These are phyloP conservation scores for Enteromius mattozi DNA, from an alignment of 2,797 vertebrate genomes.

Conservation along the genomic window DNA sequence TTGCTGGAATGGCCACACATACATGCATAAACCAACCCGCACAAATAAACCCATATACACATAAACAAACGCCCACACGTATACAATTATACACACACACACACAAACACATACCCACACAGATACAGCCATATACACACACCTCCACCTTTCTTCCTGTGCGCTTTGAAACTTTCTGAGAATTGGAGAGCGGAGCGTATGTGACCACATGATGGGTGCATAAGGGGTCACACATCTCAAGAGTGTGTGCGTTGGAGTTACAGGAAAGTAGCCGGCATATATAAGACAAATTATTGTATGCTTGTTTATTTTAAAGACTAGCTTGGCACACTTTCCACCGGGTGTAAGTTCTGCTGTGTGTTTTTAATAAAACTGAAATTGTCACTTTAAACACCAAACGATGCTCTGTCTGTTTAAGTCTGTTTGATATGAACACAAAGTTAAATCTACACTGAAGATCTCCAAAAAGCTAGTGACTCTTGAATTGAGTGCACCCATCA, in stretches of 20 bases:
- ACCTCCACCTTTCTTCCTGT: slow-evolving; percentile 73
- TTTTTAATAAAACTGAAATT: background rate
- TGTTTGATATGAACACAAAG: background rate
- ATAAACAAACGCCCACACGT: slow-evolving; percentile 33
- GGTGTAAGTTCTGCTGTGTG: background rate
- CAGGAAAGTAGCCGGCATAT: slow-evolving; percentile 18
- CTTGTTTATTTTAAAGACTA: background rate
- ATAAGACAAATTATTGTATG: too few relatives aligned
- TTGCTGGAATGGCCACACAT: background rate
- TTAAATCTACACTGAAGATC: background rate
- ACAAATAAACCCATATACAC: slow-evolving; percentile 40
- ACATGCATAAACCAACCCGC: background rate
- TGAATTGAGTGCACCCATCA: background rate
- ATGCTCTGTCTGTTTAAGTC: too few relatives aligned
- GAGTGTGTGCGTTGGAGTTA: slow-evolving; percentile 24
- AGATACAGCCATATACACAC: slow-evolving; percentile 54
- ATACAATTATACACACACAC: slow-evolving; percentile 39
- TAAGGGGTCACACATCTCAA: slow-evolving; percentile 42
- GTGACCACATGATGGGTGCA: slow-evolving; percentile 69
- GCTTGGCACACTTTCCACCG: background rate
- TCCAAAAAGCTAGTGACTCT: background rate
- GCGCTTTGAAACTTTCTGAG: slow-evolving; percentile 76
- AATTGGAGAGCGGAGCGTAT: slow-evolving; percentile 66
- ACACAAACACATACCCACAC: slow-evolving; percentile 52
- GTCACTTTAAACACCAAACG: background rate